Base-by-base conservation (phyloP, 2,113 vertebrate genomes). In the Eurystomus gularis region DNA sequence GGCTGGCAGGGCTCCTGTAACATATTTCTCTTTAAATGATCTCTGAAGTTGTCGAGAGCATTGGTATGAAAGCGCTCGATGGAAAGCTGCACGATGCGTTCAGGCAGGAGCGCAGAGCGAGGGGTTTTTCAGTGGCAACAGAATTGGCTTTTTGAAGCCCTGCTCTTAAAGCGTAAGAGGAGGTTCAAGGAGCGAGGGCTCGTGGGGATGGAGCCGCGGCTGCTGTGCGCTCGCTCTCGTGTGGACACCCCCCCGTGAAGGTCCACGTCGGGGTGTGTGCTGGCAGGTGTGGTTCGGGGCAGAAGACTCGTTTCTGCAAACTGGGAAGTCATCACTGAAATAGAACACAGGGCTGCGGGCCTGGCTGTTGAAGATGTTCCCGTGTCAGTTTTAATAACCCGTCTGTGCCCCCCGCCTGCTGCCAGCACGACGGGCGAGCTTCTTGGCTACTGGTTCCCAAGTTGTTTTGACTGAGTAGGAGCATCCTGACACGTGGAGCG, bases 1-100 rank as follows among this genome's bases (percentile, higher is more conserved):
- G 86, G 95, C 92, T 98, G 97, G 97, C 91, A 97, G 94, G 94
- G 89, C 97, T 97, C 81, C 62, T 92, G 88, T 66, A 97, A 91
- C 90, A 66, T n/a, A 25, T 96, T 93, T 83, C 96, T 95, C 88
- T 95, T 93, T 42, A 97, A 97, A 52, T 20, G 82, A 73, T 96
- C 97, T 94, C 97, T 84, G 89, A 96, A 96, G 92, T 89, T 85
- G 97, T 96, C 28, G 82, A 88, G 94, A 80, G 42, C 91, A 17
- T 72, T 65, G 83, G 86, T 91, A 80, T 68, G 82, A 94, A 94
- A 39, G 51, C 21, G 73, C 96, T 87, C 69, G 95, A 86, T 89
- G 94, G 97, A 95, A 93, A 86, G 87, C 79, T 44, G 95, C 31
- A 70, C 95, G 13, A 4, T 94, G 92, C 84, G 98, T 86, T 95